phyloP scores from a whole-genome alignment of 2,113 vertebrate species.

The Cyanoliseus patagonus region DNA sequence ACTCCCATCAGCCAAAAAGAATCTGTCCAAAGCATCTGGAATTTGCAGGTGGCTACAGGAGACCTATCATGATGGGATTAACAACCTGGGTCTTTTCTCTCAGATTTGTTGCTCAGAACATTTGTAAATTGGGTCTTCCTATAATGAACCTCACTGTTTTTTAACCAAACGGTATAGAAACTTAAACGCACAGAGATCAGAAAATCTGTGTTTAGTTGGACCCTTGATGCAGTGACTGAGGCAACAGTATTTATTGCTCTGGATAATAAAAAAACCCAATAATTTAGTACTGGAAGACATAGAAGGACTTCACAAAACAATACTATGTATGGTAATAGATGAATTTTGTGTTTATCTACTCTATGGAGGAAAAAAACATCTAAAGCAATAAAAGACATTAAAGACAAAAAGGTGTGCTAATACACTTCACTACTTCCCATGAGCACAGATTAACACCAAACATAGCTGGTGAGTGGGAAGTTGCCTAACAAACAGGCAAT shows the following conservation, averaged over 20 bases:
- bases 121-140: background rate
- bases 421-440: background rate
- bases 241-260: background rate
- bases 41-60: background rate
- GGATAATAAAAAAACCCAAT: background rate
- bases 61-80: background rate
- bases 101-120: background rate
- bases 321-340: background rate
- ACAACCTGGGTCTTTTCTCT: background rate
- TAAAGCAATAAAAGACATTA: background rate
- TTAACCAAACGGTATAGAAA: constrained; percentile 23
- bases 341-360: background rate
- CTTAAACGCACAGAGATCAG: background rate
- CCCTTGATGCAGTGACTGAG: background rate
- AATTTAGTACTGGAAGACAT: background rate
- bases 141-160: background rate
- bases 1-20: background rate
- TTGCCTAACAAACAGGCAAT: background rate
- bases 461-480: background rate
- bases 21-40: background rate
- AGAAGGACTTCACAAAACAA: background rate
- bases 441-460: background rate
- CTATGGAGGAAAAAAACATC: background rate
- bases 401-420: background rate
- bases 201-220: background rate